These are phyloP conservation scores for Actenoides hombroni DNA, from an alignment of 2,113 vertebrate genomes.

Conservation along the genomic window DNA sequence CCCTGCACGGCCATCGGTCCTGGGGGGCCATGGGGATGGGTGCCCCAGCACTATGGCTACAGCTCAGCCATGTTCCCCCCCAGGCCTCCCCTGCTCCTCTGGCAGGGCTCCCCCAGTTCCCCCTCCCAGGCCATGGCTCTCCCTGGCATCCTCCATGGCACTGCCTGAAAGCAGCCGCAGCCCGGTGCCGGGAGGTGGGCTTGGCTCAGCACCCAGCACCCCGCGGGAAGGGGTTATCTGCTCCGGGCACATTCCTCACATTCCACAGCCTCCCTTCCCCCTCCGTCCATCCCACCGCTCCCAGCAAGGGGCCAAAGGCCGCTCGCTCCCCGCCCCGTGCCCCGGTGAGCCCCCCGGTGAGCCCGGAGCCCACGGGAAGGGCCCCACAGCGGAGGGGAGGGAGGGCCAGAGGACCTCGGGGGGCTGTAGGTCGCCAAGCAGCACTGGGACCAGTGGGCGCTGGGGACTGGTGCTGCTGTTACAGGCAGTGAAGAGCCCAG, in stretches of 20 bases:
- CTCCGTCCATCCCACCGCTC: not conserved
- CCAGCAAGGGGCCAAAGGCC: not conserved
- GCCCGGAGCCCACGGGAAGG: rapidly evolving
- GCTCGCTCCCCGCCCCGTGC: rapidly evolving
- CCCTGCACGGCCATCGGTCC: not conserved
- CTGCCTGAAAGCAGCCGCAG: rapidly evolving
- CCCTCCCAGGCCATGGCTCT: not conserved
- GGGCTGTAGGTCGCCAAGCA: not conserved
- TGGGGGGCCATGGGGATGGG: rapidly evolving
- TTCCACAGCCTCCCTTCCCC: not conserved
- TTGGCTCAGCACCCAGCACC: not conserved
- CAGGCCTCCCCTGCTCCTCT: rapidly evolving
- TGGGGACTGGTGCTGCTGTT: not conserved
- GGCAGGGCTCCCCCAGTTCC: not conserved
- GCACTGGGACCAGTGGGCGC: rapidly evolving
- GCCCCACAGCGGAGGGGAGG: too few relatives aligned
- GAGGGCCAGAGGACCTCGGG: too few relatives aligned
- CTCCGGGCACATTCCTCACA: slow-evolving; percentile 18
- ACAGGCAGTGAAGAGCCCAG: not conserved
- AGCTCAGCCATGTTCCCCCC: not conserved
- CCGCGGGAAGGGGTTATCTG: slow-evolving; percentile 34
- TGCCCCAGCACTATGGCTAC: not conserved
- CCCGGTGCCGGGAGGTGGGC: rapidly evolving
- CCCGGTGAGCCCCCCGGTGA: too few relatives aligned
- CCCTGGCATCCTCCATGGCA: rapidly evolving